Conservation (phyloP, 2,888 invertebrate genomes). For the Hydrotaea diabolus region DNA sequence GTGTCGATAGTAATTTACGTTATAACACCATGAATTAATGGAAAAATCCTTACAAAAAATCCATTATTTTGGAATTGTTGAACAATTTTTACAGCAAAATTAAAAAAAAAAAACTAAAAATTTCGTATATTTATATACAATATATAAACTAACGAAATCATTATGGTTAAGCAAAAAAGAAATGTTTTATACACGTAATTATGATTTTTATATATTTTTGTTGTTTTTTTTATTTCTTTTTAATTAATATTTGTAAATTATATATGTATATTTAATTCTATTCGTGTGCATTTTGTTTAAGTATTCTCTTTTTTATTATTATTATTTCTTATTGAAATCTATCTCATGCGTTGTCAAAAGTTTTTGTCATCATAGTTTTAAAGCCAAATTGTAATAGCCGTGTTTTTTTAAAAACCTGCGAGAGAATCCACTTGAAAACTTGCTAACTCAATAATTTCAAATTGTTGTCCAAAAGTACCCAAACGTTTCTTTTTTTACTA, state of each 20-base stretch:
- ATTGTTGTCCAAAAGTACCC: too few species aligned
- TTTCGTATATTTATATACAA: constrained; percentile 26
- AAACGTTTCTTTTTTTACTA: too few species aligned
- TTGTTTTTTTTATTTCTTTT: constrained; percentile 7
- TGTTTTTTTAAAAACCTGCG: too few species aligned
- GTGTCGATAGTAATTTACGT: constrained; percentile 76
- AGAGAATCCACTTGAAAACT: too few species aligned
- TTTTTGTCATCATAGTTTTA: background rate
- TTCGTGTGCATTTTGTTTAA: constrained; percentile 7
- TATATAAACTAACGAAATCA: background rate
- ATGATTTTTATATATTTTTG: constrained; percentile 42
- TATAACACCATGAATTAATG: constrained; percentile 75
- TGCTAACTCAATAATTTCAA: too few species aligned
- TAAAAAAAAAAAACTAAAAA: constrained; percentile 29
- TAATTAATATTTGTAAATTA: constrained; percentile 19
- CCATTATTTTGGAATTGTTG: constrained; percentile 50
- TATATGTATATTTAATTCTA: constrained; percentile 26
- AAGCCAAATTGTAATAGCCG: too few species aligned
- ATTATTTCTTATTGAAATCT: constrained; percentile 52
- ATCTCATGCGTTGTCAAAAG: background rate
- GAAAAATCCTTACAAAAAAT: background rate
- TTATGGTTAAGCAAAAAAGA: constrained; percentile 4
- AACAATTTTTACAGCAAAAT: constrained; percentile 35
- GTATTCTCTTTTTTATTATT: background rate
- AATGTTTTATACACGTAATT: constrained; percentile 32